Conservation (phyloP, 2,113 vertebrate genomes). For the Calypte anna region DNA sequence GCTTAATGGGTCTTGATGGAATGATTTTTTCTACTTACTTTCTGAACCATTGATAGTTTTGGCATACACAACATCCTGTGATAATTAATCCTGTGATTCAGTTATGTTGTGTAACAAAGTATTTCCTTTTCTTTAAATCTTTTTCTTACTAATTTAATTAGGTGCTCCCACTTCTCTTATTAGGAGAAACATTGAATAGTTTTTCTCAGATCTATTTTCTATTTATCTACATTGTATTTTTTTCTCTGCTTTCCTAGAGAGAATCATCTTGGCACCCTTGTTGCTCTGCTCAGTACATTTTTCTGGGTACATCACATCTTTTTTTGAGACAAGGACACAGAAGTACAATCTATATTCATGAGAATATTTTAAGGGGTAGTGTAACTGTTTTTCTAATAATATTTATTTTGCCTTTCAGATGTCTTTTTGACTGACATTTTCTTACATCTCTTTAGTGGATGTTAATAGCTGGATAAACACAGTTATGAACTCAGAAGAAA, state of each 20-base stretch:
- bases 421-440: background rate
- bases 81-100: constrained; percentile 1
- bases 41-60: background rate
- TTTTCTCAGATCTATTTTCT: background rate
- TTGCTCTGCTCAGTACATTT: background rate
- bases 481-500: background rate
- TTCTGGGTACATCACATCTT: background rate
- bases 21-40: background rate
- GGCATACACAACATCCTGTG: background rate
- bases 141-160: background rate
- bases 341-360: background rate
- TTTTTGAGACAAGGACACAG: background rate
- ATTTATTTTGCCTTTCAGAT: background rate
- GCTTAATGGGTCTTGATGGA: background rate
- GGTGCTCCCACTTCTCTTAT: background rate
- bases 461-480: background rate
- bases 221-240: background rate
- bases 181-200: background rate
- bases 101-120: background rate
- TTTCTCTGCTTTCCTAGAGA: background rate
- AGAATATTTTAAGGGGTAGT: background rate
- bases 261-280: background rate
- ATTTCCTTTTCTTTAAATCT: background rate
- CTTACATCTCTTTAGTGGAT: background rate
- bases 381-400: background rate